A percentile compares a stretch with the other conserved stretches of the same genome.
These are phyloP conservation scores for Hyaena hyaena DNA, from an alignment of 2,113 vertebrate genomes.

Conservation along the genomic window DNA sequence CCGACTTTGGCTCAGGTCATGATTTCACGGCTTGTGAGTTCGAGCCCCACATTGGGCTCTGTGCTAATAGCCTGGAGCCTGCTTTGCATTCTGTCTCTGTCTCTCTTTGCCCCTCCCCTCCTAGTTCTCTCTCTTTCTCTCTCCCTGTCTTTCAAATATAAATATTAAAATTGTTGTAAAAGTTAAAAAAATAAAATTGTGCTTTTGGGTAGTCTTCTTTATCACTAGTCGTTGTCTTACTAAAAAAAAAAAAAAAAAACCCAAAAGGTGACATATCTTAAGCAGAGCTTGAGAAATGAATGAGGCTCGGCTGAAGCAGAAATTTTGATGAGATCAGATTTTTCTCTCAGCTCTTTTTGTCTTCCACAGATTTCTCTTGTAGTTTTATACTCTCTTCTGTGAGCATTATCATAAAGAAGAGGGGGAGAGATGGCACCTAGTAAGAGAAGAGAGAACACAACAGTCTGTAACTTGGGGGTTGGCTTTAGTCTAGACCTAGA, in stretches of 20 bases:
- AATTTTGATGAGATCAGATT: conserved; percentile 63
- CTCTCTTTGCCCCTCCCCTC: too few species aligned
- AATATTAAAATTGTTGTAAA: too few species aligned
- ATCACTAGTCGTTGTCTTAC: neutral
- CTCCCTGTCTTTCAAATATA: too few species aligned
- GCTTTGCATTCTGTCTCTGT: too few species aligned
- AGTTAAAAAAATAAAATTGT: neutral
- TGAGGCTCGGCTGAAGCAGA: conserved; percentile 23
- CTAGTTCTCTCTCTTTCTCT: too few species aligned
- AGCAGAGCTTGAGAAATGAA: conserved; percentile 53
- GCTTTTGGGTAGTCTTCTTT: neutral
- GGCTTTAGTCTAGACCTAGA: conserved; percentile 9
- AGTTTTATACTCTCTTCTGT: conserved; percentile 33
- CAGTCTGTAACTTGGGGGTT: neutral
- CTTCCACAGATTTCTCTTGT: conserved; percentile 49
- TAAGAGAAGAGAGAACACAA: neutral
- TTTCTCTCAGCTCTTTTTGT: conserved; percentile 37
- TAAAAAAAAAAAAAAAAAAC: neutral
- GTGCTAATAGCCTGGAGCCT: too few species aligned
- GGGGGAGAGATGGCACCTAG: neutral
- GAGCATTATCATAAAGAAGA: conserved; percentile 58
- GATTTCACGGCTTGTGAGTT: too few species aligned
- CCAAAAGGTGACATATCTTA: conserved; percentile 30
- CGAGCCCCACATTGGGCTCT: too few species aligned
- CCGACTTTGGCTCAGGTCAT: too few species aligned